These are phyloP conservation scores for Ochlodes sylvanus DNA, from an alignment of 2,888 invertebrate genomes.

Conservation along the genomic window DNA sequence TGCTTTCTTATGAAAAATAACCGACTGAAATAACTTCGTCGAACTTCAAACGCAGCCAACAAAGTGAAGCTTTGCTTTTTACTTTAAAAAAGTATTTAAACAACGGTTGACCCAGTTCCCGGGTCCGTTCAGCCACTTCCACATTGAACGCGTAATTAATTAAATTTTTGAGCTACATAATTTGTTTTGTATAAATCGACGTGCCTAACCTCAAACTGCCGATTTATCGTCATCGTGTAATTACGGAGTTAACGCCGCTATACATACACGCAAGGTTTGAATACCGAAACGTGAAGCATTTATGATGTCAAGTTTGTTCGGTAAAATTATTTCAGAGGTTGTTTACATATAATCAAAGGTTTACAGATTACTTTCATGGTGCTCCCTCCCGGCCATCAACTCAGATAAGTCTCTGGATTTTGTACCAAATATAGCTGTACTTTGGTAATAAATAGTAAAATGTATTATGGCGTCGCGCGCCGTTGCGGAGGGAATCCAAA, in stretches of 20 bases:
- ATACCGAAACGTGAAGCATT: neutral
- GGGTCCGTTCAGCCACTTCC: conserved; percentile 18
- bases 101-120: conserved; percentile 32
- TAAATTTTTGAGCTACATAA: conserved; percentile 29
- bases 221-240: neutral
- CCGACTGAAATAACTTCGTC: conserved; percentile 29
- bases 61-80: conserved; percentile 32
- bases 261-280: neutral
- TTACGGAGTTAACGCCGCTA: neutral
- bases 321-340: too few relatives aligned
- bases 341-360: too few relatives aligned
- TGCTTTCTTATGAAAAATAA: conserved; percentile 25
- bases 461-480: too few relatives aligned
- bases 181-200: conserved; percentile 29
- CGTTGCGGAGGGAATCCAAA: too few relatives aligned
- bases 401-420: too few relatives aligned
- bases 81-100: conserved; percentile 35
- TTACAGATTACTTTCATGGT: too few relatives aligned
- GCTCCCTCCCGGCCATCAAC: too few relatives aligned
- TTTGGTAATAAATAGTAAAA: too few relatives aligned
- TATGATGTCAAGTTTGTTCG: too few relatives aligned
- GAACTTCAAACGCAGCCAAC: conserved; percentile 24
- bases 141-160: conserved; percentile 31
- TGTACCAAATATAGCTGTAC: too few relatives aligned
- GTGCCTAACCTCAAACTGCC: conserved; percentile 11